These are phyloP conservation scores for Acridotheres tristis DNA, from an alignment of 2,797 vertebrate species.

Conservation along the genomic window DNA sequence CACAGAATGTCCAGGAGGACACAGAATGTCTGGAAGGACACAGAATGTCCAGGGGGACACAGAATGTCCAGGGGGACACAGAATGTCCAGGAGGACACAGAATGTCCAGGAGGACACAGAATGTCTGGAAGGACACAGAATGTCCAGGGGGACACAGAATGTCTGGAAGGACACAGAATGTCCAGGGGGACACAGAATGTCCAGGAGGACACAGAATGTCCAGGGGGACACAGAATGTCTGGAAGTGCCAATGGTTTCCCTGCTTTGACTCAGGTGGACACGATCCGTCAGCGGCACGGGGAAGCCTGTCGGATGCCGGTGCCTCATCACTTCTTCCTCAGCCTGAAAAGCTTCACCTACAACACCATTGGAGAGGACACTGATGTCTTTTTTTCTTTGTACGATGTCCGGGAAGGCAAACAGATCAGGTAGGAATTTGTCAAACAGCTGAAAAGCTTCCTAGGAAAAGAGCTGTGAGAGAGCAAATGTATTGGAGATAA, in stretches of 20 bases:
- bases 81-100: too few relatives aligned
- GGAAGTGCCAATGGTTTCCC: not conserved
- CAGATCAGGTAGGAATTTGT: constrained; percentile 90
- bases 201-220: too few relatives aligned
- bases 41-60: too few relatives aligned
- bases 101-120: too few relatives aligned
- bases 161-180: too few relatives aligned
- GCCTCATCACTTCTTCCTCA: constrained; percentile 97
- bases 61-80: too few relatives aligned
- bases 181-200: too few relatives aligned
- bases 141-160: too few relatives aligned
- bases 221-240: not conserved
- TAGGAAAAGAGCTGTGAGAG: not conserved
- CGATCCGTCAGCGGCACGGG: constrained; percentile 89
- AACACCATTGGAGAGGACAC: constrained; percentile 98
- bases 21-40: too few relatives aligned
- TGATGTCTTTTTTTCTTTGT: constrained; percentile 95
- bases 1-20: too few relatives aligned
- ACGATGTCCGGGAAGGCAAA: constrained; percentile 94
- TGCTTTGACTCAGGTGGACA: constrained; percentile 83
- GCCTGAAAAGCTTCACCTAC: constrained; percentile 98
- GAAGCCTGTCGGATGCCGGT: constrained; percentile 92
- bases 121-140: too few relatives aligned
- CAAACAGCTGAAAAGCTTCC: not conserved
- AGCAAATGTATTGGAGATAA: not conserved